phyloP scores from a whole-genome alignment of 2,797 vertebrate species.

The Emydoidea blandingii region DNA sequence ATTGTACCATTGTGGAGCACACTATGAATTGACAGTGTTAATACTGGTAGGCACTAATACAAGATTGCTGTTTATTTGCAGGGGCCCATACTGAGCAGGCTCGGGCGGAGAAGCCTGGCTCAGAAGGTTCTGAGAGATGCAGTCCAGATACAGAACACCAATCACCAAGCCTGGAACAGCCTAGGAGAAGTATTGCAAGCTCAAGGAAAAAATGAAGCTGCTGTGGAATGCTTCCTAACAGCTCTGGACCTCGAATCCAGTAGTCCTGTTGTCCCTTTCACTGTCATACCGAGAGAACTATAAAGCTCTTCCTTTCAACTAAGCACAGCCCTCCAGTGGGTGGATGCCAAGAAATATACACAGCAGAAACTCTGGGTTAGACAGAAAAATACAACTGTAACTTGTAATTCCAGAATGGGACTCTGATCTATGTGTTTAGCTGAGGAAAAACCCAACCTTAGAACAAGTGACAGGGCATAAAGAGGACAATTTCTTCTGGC shows the following conservation, averaged over 20 bases:
- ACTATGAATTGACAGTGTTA: not conserved
- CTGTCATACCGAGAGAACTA: constrained; percentile 93
- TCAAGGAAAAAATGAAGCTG: constrained; percentile 86
- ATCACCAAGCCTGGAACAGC: constrained; percentile 93
- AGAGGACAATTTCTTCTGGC: constrained; percentile 7
- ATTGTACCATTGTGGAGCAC: not conserved
- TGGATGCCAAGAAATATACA: not conserved
- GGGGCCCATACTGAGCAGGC: constrained; percentile 90
- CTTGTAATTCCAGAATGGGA: not conserved
- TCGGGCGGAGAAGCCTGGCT: constrained; percentile 87
- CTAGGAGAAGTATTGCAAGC: constrained; percentile 94
- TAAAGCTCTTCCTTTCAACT: constrained; percentile 73
- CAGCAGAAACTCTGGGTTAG: not conserved
- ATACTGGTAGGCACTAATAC: not conserved
- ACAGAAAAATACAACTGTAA: constrained; percentile 46
- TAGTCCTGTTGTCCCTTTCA: constrained; percentile 93
- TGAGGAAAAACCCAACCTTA: not conserved
- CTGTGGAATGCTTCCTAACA: constrained; percentile 93
- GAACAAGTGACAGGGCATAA: not conserved
- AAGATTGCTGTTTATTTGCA: constrained; percentile 74
- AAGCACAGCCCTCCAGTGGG: not conserved
- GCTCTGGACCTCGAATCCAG: constrained; percentile 96
- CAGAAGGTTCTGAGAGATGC: constrained; percentile 95
- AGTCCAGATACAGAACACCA: constrained; percentile 89
- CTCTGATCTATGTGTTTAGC: not conserved